Conservation (phyloP, 1,140 invertebrate genomes). For the Orchesella cincta region DNA sequence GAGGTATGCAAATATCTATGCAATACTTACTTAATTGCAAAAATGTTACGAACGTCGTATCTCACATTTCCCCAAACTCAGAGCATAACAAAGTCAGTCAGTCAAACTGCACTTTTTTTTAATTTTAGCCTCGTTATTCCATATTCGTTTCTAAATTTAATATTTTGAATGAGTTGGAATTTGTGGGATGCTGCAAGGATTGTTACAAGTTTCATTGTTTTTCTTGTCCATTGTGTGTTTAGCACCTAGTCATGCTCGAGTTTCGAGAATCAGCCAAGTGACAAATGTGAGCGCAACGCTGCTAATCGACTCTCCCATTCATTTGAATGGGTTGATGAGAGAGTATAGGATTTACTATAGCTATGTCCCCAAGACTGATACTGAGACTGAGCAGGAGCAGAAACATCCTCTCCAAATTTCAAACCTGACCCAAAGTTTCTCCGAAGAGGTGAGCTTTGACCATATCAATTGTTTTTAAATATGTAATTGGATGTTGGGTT, state of each 20-base stretch:
- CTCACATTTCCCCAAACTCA: too few species aligned
- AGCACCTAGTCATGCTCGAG: slow-evolving; percentile 61
- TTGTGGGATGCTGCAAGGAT: too few species aligned
- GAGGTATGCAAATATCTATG: slow-evolving; percentile 58
- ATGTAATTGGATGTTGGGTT: too few species aligned
- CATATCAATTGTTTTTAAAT: too few species aligned
- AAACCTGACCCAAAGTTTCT: neutral
- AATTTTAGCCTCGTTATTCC: too few species aligned
- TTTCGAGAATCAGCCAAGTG: slow-evolving; percentile 59
- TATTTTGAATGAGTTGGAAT: too few species aligned
- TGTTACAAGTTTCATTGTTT: neutral
- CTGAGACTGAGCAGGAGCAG: neutral
- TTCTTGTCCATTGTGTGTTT: slow-evolving; percentile 44
- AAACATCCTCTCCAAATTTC: neutral
- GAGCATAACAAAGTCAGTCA: too few species aligned
- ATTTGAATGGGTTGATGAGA: slow-evolving; percentile 72
- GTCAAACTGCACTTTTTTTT: too few species aligned
- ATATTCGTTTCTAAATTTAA: too few species aligned
- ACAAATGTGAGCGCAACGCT: slow-evolving; percentile 67
- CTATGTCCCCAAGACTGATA: slow-evolving; percentile 2
- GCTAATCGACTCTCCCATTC: slow-evolving; percentile 65
- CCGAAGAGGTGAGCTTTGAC: neutral
- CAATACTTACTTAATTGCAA: too few species aligned
- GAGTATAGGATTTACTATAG: slow-evolving; percentile 69
- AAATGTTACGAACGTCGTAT: too few species aligned